Evolutionary conservation across 2,113 vertebrate species (phyloP).

Genomic region (Gopherus evgoodei): DNA sequence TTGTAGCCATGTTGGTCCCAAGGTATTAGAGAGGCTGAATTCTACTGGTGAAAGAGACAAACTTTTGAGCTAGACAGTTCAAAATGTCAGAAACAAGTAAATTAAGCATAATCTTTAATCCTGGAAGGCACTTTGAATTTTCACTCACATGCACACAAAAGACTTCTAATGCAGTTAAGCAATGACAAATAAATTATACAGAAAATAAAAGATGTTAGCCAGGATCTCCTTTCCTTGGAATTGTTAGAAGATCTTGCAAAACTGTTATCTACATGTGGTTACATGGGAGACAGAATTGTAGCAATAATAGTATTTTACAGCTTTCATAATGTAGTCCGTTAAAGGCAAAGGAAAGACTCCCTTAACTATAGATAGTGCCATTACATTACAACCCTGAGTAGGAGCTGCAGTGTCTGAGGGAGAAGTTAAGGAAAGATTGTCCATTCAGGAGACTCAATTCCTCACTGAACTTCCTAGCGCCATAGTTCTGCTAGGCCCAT

Average conservation of each 20-base stretch:
- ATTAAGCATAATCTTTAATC: neutral
- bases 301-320: neutral
- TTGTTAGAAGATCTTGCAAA: neutral
- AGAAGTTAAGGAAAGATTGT: neutral
- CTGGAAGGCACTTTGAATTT: neutral
- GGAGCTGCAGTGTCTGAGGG: neutral
- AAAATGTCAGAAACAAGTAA: neutral
- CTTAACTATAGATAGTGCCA: neutral
- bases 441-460: neutral
- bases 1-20: neutral
- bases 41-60: no score
- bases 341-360: rapidly evolving
- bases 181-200: neutral
- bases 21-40: no score
- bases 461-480: rapidly evolving
- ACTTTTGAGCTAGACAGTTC: no score
- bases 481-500: rapidly evolving
- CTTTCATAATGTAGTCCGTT: rapidly evolving
- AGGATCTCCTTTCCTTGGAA: neutral
- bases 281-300: neutral
- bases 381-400: neutral
- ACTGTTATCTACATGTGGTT: neutral
- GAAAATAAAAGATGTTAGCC: neutral
- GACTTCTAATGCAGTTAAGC: neutral
- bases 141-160: neutral